These are phyloP conservation scores for Labeo calbasu DNA, from an alignment of 2,797 vertebrate species.

Conservation along the genomic window DNA sequence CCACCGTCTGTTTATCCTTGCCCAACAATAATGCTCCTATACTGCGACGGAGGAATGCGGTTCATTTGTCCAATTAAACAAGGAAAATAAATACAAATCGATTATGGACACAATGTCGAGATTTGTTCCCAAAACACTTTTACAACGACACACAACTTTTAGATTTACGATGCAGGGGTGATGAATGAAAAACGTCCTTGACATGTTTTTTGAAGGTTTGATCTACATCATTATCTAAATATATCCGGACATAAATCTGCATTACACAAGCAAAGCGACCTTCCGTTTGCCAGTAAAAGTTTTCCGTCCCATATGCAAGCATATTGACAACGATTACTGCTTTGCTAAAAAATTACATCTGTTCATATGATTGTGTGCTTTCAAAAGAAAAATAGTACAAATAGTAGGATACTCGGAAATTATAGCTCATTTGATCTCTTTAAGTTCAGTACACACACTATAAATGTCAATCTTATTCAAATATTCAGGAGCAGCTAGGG, in stretches of 20 bases:
- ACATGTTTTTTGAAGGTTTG: conserved; percentile 56
- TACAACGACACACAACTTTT: conserved; percentile 46
- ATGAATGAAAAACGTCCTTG: conserved; percentile 48
- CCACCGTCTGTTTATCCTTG: conserved; percentile 75
- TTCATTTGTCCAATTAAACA: conserved; percentile 78
- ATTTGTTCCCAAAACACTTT: conserved; percentile 64
- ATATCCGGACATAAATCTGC: conserved; percentile 50
- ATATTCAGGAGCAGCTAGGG: background rate
- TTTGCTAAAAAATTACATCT: background rate
- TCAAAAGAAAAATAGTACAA: background rate
- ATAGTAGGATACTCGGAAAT: background rate
- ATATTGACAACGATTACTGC: background rate
- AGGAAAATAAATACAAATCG: conserved; percentile 74
- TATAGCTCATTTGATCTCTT: background rate
- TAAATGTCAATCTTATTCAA: conserved; percentile 13
- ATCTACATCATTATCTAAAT: conserved; percentile 64
- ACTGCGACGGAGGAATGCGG: conserved; percentile 66
- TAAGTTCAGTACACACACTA: background rate
- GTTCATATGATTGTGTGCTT: conserved; percentile 7
- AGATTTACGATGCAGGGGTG: conserved; percentile 60
- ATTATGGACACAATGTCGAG: conserved; percentile 49
- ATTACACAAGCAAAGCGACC: conserved; percentile 46
- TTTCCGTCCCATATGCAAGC: background rate
- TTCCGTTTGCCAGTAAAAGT: background rate
- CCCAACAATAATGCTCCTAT: conserved; percentile 79